Base-by-base conservation (phyloP, 2,888 invertebrate genomes). In the Calameuta idolon region DNA sequence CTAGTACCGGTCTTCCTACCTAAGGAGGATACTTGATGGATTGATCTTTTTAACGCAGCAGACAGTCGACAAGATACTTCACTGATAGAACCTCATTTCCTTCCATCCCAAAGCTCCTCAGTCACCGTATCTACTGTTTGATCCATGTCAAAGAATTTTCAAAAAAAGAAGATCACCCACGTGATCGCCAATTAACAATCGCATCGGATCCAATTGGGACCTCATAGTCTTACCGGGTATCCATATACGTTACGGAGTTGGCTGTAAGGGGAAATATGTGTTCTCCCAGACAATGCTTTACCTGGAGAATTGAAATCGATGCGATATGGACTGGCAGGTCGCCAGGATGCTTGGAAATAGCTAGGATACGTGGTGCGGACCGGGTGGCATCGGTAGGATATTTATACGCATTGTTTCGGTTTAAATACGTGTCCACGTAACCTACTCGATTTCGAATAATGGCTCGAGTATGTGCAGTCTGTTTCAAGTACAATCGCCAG, bases 381-480 rank as follows among this genome's bases (percentile, higher is more conserved):
- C 78, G 79, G 78, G 75, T 34, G 15, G 81, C 81, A 81, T 82
- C 81, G 82, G 80, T 77, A 76, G 78, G 84, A 85, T 89, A 87
- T 88, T 90, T 90, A 89, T 89, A 87, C 81, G 85, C 89, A 87
- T 88, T 87, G 89, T 89, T 90, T 89, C 83, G 82, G 84, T n/a
- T 34, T 74, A 74, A 35, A 35, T 12, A 35, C n/a, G 74, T 30
- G 69, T 33, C 11, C 35, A 74, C 35, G 34, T 74, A 74, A 69
- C 69, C 77, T 69, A 40, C 68, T 75, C 68, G 75, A 78, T 76
- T 75, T 78, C 75, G 76, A 33, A n/a, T 33, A 68, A 74, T 35
- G 35, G 74, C 74, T 55, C 74, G 55, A 35, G 23, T 37, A 69
- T 55, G 55, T 55, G 23, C 55, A 55, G 55, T 55, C 55, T 55